phyloP scores from a whole-genome alignment of 2,113 vertebrate species.

The Microcebus jonahi region DNA sequence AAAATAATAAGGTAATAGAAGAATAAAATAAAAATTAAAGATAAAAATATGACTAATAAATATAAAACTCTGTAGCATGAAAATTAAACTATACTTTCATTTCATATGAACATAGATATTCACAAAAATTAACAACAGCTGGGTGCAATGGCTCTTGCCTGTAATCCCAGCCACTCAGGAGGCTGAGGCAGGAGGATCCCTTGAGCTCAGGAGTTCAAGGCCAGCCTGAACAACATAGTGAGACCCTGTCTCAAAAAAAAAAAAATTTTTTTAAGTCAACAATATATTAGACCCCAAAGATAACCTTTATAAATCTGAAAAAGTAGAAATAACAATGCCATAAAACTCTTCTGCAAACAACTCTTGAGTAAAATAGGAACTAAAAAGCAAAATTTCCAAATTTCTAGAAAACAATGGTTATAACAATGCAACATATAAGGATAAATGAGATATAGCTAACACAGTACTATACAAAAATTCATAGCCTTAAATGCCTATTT shows the following conservation, averaged over 20 bases:
- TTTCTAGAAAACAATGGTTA: slow-evolving; percentile 7
- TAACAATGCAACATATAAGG: not conserved
- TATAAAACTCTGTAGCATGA: not conserved
- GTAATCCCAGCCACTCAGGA: too few relatives aligned
- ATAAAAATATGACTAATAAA: not conserved
- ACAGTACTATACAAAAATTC: not conserved
- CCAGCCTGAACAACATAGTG: too few relatives aligned
- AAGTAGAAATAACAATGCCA: not conserved
- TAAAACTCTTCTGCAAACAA: not conserved
- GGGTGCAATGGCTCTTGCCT: too few relatives aligned
- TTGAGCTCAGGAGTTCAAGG: too few relatives aligned
- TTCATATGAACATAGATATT: not conserved
- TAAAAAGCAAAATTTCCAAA: slow-evolving; percentile 1
- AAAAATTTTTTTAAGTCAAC: not conserved
- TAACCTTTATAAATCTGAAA: not conserved
- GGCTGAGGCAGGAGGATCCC: too few relatives aligned
- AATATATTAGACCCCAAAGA: not conserved
- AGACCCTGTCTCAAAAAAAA: too few relatives aligned
- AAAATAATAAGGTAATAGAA: not conserved
- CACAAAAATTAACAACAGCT: not conserved
- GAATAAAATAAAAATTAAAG: not conserved
- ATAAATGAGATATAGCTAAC: not conserved
- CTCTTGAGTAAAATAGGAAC: not conserved
- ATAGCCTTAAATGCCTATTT: not conserved
- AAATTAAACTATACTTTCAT: not conserved